Evolutionary conservation across 2,888 invertebrate species (phyloP).

Genomic region (Minunthozetes semirufus): DNA sequence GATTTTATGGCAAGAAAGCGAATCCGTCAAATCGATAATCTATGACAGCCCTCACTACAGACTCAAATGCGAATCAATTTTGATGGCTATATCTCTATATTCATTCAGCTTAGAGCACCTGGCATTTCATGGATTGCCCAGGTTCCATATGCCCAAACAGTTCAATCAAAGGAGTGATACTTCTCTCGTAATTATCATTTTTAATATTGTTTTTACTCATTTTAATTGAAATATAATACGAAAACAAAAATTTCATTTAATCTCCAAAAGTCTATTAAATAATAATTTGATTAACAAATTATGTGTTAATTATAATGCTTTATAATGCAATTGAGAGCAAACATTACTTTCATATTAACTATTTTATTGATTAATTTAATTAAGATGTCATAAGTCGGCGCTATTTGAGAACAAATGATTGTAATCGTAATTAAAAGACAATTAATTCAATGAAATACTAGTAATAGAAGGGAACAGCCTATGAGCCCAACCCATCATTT

Average conservation of each 20-base stretch:
- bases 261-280: too few species aligned
- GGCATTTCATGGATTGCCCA: constrained; percentile 62
- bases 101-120: constrained; percentile 58
- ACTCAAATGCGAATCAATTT: constrained; percentile 54
- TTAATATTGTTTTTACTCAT: not conserved
- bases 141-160: constrained; percentile 59
- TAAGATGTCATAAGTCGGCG: too few species aligned
- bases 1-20: constrained; percentile 60
- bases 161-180: constrained; percentile 66
- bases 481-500: too few species aligned
- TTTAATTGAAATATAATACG: not conserved
- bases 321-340: too few species aligned
- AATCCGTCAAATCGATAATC: constrained; percentile 58
- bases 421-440: too few species aligned
- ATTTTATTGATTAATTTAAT: too few species aligned
- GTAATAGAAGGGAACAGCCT: too few species aligned
- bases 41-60: constrained; percentile 59
- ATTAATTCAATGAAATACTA: too few species aligned
- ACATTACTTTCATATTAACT: too few species aligned
- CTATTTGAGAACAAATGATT: too few species aligned
- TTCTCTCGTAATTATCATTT: constrained; percentile 49
- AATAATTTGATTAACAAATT: too few species aligned
- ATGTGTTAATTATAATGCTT: not conserved
- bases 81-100: constrained; percentile 59
- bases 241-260: not conserved